Conservation (phyloP, 2,797 vertebrate genomes). For the Esox masquinongy region DNA sequence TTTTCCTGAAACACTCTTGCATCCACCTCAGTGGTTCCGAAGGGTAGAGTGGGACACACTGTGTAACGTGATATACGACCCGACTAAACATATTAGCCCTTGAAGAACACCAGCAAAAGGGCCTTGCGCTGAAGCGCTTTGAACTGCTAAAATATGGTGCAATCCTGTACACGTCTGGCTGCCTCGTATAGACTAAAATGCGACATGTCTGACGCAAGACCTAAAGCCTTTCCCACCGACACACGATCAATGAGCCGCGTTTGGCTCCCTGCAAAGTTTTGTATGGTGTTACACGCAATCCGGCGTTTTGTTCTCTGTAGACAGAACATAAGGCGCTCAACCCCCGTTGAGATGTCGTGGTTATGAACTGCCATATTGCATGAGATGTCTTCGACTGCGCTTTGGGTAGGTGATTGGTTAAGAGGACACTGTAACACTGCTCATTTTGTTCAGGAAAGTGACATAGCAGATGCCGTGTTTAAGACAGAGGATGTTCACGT, state of each 20-base stretch:
- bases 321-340: conserved; percentile 25
- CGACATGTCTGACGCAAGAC: conserved; percentile 29
- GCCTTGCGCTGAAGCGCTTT: conserved; percentile 22
- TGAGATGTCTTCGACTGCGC: no score
- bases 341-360: conserved; percentile 1
- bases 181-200: conserved; percentile 54
- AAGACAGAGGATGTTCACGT: not conserved
- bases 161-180: conserved; percentile 57
- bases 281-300: not conserved
- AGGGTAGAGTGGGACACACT: conserved; percentile 4
- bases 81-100: conserved; percentile 56
- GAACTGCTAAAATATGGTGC: conserved; percentile 56
- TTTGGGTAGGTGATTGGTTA: not conserved
- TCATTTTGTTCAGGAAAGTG: not conserved
- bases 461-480: not conserved
- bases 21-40: conserved; percentile 52
- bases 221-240: conserved; percentile 42
- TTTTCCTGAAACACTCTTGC: conserved; percentile 48
- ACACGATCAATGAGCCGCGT: conserved; percentile 42
- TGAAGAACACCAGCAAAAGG: conserved; percentile 45
- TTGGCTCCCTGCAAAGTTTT: conserved; percentile 36
- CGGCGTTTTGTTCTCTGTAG: conserved; percentile 16
- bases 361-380: conserved; percentile 10
- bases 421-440: not conserved
- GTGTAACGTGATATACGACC: not conserved